Base-by-base conservation (phyloP, 2,888 invertebrate species). In the Carpatolechia fugitivella region DNA sequence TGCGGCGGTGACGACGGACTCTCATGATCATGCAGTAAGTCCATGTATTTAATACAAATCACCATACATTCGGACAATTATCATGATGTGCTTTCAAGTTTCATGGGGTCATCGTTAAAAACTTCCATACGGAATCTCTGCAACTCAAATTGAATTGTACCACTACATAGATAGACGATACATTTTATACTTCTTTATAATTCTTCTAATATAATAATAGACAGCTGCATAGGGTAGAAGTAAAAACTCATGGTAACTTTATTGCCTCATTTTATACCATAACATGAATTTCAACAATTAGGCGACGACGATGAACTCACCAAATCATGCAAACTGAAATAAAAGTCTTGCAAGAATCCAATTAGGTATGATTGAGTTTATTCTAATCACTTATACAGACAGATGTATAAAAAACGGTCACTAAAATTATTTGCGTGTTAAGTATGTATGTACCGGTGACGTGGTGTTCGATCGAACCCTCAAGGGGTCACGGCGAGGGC, bases 221-320 rank as follows among this genome's bases (percentile, higher is more conserved):
- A 24, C 24, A 24, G 24, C 24, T 6, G 24, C 6, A 24, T 4
- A 6, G 3, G 6, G 24, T 24, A 24, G 24, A 6, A 24, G 24
- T 4, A 24, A 24, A 24, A n/a, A n/a, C n/a, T 6, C 3, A 24
- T 4, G 24, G 24, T 6, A 24, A 24, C 24, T 24, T 24, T 24
- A 6, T 24, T 4, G 24, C 6, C 24, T 24, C 6, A 24, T 6
- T n/a, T n/a, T n/a, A n/a, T n/a, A n/a, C 24, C 3, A 24, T 24
- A 4, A 24, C 24, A 6, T 6, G 3, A 24, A 24, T 4, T 6
- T 4, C 24, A 24, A 29, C 30, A 47, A 47, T 10, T 20, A 16
- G 7, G 31, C 30, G 49, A 49, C 30, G 49, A 49, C 24, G 51
- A 52, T 52, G 53, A 56, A 56, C 56, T 56, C 54, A 56, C 56